phyloP scores from a whole-genome alignment of 2,888 invertebrate genomes.

The Epinotia brunnichana region DNA sequence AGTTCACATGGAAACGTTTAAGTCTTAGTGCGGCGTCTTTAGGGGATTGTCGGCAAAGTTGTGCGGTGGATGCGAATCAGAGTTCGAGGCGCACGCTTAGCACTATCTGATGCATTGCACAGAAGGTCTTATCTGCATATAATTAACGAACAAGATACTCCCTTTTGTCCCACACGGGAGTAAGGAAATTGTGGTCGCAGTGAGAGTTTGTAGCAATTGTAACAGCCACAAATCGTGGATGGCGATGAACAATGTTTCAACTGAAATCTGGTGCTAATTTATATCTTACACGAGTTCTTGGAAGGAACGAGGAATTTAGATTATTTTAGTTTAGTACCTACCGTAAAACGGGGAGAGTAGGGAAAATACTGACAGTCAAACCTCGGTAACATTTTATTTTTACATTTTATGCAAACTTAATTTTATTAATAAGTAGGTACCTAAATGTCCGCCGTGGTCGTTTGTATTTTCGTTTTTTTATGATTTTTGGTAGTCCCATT shows the following conservation, averaged over 20 bases:
- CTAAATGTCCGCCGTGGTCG: too few species aligned
- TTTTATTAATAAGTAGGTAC: too few species aligned
- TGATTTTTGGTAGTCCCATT: too few species aligned
- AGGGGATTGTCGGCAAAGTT: conserved; percentile 18
- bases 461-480: too few species aligned
- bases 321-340: too few species aligned
- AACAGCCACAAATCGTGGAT: neutral
- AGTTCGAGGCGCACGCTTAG: conserved; percentile 4
- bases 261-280: neutral
- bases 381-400: too few species aligned
- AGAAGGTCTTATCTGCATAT: neutral
- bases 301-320: neutral
- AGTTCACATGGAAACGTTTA: neutral
- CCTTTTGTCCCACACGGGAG: neutral
- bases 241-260: neutral
- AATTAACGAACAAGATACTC: neutral
- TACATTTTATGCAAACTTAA: too few species aligned
- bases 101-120: neutral
- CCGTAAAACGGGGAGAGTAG: too few species aligned
- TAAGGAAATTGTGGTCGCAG: neutral
- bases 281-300: neutral
- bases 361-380: too few species aligned
- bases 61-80: conserved; percentile 22
- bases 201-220: neutral
- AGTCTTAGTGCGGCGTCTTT: neutral